Percentiles rank a stretch among this genome's conserved stretches.
These are phyloP conservation scores for Barypeithes pellucidus DNA, from an alignment of 2,888 invertebrate species.

Conservation along the genomic window DNA sequence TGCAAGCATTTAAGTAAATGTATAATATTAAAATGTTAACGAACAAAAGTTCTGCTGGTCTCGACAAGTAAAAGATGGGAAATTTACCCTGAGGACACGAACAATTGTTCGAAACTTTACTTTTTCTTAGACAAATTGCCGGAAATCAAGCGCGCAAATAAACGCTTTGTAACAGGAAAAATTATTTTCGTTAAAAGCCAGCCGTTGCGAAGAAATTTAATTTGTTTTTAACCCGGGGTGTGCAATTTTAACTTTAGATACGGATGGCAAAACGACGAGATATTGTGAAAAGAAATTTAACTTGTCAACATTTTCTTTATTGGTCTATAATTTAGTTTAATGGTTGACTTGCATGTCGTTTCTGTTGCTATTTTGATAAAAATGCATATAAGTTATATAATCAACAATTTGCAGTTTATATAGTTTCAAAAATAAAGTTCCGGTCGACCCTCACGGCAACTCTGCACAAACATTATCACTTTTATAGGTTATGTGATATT, in stretches of 20 bases:
- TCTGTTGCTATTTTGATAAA: no score
- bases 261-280: slow-evolving; percentile 31
- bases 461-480: no score
- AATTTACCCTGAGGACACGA: slow-evolving; percentile 34
- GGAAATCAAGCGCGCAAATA: slow-evolving; percentile 37
- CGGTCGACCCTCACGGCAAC: no score
- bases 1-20: slow-evolving; percentile 31
- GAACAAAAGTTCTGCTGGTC: slow-evolving; percentile 27
- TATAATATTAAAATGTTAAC: slow-evolving; percentile 39
- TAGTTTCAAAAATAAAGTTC: no score
- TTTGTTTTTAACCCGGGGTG: slow-evolving; percentile 40
- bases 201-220: slow-evolving; percentile 31
- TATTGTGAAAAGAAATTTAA: slow-evolving; percentile 35
- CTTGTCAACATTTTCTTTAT: slow-evolving; percentile 31
- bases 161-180: slow-evolving; percentile 40
- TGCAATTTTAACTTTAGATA: slow-evolving; percentile 34
- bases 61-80: slow-evolving; percentile 37
- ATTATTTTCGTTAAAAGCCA: slow-evolving; percentile 27
- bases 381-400: no score
- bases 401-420: no score
- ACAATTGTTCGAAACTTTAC: slow-evolving; percentile 39
- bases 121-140: slow-evolving; percentile 34
- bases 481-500: no score
- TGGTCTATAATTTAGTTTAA: slow-evolving; percentile 24
- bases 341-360: slow-evolving; percentile 10